Conservation (phyloP, 2,888 invertebrate species). For the Rhingia campestris region DNA sequence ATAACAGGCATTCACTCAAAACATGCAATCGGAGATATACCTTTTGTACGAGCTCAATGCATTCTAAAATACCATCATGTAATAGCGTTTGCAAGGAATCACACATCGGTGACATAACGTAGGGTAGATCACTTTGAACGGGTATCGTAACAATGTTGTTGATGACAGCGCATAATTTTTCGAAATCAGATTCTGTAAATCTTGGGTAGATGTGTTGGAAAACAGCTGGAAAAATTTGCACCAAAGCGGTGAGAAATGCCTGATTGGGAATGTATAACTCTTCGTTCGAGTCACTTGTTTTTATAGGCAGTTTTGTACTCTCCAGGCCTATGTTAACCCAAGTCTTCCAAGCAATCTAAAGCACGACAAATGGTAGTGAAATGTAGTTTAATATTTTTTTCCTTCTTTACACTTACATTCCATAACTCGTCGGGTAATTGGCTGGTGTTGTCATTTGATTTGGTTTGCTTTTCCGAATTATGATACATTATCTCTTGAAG, state of each 20-base stretch:
- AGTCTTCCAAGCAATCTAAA: slow-evolving; percentile 89
- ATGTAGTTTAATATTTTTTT: not conserved
- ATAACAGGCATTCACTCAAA: slow-evolving; percentile 24
- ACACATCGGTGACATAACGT: slow-evolving; percentile 90
- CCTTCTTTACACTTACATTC: slow-evolving; percentile 83
- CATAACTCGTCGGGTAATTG: slow-evolving; percentile 86
- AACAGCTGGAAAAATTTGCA: slow-evolving; percentile 97
- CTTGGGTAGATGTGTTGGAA: slow-evolving; percentile 93
- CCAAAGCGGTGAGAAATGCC: slow-evolving; percentile 95
- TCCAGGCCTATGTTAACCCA: slow-evolving; percentile 95
- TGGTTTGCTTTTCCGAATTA: slow-evolving; percentile 82
- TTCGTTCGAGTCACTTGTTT: slow-evolving; percentile 80
- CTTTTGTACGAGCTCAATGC: slow-evolving; percentile 94
- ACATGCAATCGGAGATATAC: slow-evolving; percentile 81
- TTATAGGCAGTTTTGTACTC: slow-evolving; percentile 85
- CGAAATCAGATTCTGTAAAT: slow-evolving; percentile 86
- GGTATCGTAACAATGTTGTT: slow-evolving; percentile 91
- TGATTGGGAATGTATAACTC: slow-evolving; percentile 94
- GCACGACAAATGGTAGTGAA: not conserved
- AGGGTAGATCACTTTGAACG: slow-evolving; percentile 91
- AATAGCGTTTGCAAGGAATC: slow-evolving; percentile 92
- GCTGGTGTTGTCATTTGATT: slow-evolving; percentile 59
- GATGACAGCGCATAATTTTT: slow-evolving; percentile 90
- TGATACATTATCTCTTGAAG: slow-evolving; percentile 96
- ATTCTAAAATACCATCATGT: slow-evolving; percentile 92